Conservation (phyloP, 2,888 invertebrate genomes). For the Nasonovia ribisnigri region DNA sequence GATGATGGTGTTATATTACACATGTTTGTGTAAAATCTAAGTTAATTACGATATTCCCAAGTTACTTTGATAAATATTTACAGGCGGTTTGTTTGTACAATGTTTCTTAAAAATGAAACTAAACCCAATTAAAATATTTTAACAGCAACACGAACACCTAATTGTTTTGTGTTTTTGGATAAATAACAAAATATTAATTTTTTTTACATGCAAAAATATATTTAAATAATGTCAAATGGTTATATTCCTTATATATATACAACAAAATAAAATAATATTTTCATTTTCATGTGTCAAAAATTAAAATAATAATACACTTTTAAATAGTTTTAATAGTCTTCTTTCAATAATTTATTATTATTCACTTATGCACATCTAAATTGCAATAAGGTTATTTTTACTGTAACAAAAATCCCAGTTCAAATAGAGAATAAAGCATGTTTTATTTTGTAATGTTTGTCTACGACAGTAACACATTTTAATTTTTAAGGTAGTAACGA, state of each 20-base stretch:
- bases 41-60: constrained; percentile 18
- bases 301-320: neutral
- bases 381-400: neutral
- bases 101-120: neutral
- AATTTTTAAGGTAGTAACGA: neutral
- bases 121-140: neutral
- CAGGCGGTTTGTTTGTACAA: neutral
- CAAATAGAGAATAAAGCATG: neutral
- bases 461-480: neutral
- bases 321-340: neutral
- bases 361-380: neutral
- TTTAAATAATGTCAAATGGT: neutral
- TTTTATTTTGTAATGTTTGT: neutral
- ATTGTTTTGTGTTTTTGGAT: neutral
- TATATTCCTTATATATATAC: too few species aligned
- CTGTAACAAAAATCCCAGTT: neutral
- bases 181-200: neutral
- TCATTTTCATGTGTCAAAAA: neutral
- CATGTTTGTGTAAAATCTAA: neutral
- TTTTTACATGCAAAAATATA: neutral
- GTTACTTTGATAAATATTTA: neutral
- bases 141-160: neutral
- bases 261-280: neutral
- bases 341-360: neutral
- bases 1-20: neutral